Evolutionary conservation across 2,888 invertebrate species (phyloP).

Genomic region (Iselma pallidipennis): DNA sequence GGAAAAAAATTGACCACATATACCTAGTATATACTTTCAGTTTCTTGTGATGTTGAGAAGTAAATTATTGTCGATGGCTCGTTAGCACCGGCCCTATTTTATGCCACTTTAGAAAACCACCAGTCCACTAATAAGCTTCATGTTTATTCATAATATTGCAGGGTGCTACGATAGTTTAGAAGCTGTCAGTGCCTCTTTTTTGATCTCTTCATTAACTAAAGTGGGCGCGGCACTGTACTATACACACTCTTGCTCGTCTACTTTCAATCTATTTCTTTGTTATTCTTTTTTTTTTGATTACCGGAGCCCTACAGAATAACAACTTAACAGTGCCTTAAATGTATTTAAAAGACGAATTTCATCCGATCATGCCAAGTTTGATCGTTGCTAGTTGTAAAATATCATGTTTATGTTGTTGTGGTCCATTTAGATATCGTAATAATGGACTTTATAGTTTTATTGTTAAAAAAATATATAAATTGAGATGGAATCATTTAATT

Average conservation of each 20-base stretch:
- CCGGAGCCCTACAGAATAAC: not conserved
- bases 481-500: conserved; percentile 26
- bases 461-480: conserved; percentile 23
- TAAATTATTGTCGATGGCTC: conserved; percentile 36
- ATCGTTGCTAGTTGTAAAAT: conserved; percentile 19
- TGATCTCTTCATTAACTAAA: conserved; percentile 41
- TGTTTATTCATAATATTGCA: conserved; percentile 42
- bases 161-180: conserved; percentile 35
- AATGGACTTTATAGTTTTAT: conserved; percentile 31
- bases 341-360: not conserved
- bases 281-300: not conserved
- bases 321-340: conserved; percentile 7
- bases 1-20: too few species aligned
- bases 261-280: not conserved
- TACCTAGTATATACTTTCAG: too few species aligned
- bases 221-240: conserved; percentile 38
- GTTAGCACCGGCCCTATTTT: conserved; percentile 29
- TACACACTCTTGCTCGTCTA: not conserved
- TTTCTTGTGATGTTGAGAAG: conserved; percentile 10
- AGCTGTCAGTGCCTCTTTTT: conserved; percentile 34
- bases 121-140: conserved; percentile 37
- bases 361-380: conserved; percentile 13
- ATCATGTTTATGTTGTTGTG: conserved; percentile 27
- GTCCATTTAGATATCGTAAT: conserved; percentile 23
- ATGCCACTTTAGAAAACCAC: conserved; percentile 28